Conservation (phyloP, 2,888 invertebrate genomes). For the Pharmacophagus antenor region DNA sequence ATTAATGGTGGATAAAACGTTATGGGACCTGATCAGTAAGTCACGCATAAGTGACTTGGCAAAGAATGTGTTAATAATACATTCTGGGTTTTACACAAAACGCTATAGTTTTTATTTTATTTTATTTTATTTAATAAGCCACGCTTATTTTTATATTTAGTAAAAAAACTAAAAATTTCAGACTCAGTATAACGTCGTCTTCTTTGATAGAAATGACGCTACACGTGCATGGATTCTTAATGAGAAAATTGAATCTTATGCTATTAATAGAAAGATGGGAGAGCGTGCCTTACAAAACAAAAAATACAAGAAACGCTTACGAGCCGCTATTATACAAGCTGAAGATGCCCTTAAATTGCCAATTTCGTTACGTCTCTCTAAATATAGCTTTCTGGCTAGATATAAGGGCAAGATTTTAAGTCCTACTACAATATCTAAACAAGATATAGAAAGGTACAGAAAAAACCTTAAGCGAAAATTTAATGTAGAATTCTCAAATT, state of each 20-base stretch:
- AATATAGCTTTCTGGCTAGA: slow-evolving; percentile 70
- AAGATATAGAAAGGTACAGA: slow-evolving; percentile 48
- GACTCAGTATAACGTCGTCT: slow-evolving; percentile 79
- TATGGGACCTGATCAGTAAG: no score
- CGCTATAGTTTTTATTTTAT: no score
- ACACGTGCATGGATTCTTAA: slow-evolving; percentile 72
- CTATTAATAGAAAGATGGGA: slow-evolving; percentile 42
- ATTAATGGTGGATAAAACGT: no score
- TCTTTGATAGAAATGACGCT: slow-evolving; percentile 67
- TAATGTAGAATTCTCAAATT: slow-evolving; percentile 50
- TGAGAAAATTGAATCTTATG: slow-evolving; percentile 58
- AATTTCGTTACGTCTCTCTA: slow-evolving; percentile 55
- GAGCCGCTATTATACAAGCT: slow-evolving; percentile 59
- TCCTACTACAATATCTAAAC: slow-evolving; percentile 55
- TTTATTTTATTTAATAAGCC: no score
- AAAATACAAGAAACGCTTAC: slow-evolving; percentile 53
- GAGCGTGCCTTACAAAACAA: slow-evolving; percentile 41
- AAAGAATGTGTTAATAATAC: no score
- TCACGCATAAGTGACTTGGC: no score
- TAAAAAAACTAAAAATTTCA: no score
- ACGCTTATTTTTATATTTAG: no score
- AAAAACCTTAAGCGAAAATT: slow-evolving; percentile 54
- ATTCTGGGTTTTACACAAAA: no score
- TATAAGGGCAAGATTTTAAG: slow-evolving; percentile 62
- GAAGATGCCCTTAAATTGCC: slow-evolving; percentile 60